phyloP scores from a whole-genome alignment of 1,140 invertebrate genomes.

The Drosophila ironensis region DNA sequence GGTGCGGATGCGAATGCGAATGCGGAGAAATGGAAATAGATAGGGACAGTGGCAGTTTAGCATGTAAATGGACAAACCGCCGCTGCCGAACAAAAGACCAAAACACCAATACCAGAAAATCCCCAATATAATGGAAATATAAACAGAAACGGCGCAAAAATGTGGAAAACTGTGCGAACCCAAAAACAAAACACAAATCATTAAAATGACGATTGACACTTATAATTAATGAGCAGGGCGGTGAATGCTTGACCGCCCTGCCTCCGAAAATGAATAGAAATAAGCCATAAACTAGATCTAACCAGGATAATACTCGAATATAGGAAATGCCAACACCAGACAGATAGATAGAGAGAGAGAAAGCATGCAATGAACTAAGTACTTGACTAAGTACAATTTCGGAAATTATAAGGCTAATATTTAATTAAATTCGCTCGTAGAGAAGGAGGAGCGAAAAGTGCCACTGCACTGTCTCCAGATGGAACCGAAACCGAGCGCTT shows the following conservation, averaged over 20 bases:
- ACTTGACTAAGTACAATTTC: conserved; percentile 6
- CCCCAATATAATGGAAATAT: conserved; percentile 6
- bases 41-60: conserved; percentile 53
- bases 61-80: conserved; percentile 71
- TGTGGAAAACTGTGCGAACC: conserved; percentile 14
- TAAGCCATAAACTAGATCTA: conserved; percentile 46
- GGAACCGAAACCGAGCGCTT: conserved; percentile 57
- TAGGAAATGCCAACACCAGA: conserved; percentile 26
- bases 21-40: conserved; percentile 21
- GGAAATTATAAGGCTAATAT: conserved; percentile 29
- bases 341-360: too few species aligned
- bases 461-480: conserved; percentile 10
- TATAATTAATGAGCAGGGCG: conserved; percentile 70
- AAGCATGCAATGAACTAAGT: conserved; percentile 40
- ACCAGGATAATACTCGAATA: conserved; percentile 14
- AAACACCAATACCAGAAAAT: conserved; percentile 39
- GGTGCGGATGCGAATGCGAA: conserved; percentile 1
- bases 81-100: conserved; percentile 58
- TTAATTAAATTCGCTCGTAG: conserved; percentile 42
- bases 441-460: not conserved
- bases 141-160: conserved; percentile 18
- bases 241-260: conserved; percentile 52
- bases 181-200: conserved; percentile 70
- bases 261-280: conserved; percentile 62
- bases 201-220: conserved; percentile 78